Percentiles rank a stretch among this genome's conserved stretches.
phyloP scores from a whole-genome alignment of 2,113 vertebrate species.

The Condylura cristata region DNA sequence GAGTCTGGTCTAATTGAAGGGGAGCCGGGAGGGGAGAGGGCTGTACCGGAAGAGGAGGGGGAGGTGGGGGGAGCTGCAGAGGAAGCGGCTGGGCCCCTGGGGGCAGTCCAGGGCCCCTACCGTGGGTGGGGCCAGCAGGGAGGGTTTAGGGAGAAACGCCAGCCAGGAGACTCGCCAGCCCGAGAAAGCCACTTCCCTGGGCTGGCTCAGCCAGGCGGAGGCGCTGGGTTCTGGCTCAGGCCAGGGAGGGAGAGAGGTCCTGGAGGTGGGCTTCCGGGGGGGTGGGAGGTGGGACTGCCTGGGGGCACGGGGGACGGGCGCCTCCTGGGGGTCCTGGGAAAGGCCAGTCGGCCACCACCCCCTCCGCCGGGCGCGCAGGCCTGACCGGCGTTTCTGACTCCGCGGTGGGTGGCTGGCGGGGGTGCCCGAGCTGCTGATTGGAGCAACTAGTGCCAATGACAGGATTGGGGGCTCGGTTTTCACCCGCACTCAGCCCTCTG shows the following conservation, averaged over 20 bases:
- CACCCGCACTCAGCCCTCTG: not conserved
- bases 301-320: not conserved
- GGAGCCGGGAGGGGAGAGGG: not conserved
- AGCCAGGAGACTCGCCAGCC: too few species aligned
- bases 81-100: rapidly evolving
- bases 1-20: slow-evolving; percentile 74
- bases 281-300: not conserved
- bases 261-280: not conserved
- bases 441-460: slow-evolving; percentile 78
- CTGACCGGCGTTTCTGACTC: slow-evolving; percentile 75
- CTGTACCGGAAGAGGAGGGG: not conserved
- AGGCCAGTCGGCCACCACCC: not conserved
- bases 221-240: not conserved
- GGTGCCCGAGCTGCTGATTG: slow-evolving; percentile 43
- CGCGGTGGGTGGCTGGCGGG: slow-evolving; percentile 57
- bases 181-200: not conserved
- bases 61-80: too few species aligned
- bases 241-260: not conserved
- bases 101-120: too few species aligned
- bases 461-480: slow-evolving; percentile 58
- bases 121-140: not conserved
- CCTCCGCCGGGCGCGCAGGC: slow-evolving; percentile 28
- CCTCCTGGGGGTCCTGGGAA: not conserved
- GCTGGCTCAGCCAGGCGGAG: not conserved
- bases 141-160: not conserved